These are phyloP conservation scores for Metopia argyrocephala DNA, from an alignment of 2,888 invertebrate species.

Conservation along the genomic window DNA sequence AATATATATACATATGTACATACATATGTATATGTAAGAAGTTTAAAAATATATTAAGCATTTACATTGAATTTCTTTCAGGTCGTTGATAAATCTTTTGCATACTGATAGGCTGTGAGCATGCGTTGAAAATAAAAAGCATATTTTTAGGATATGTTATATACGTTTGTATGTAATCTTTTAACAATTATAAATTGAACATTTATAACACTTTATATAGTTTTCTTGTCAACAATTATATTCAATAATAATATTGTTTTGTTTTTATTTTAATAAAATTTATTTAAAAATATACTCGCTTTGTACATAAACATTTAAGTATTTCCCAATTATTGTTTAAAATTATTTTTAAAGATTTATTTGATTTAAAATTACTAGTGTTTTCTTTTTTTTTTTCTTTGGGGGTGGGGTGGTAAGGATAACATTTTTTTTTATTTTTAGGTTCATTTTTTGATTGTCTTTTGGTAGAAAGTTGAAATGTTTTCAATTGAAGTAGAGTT, in stretches of 20 bases:
- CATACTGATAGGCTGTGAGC: too few relatives aligned
- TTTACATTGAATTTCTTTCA: too few relatives aligned
- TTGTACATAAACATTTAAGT: not conserved
- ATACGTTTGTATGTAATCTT: not conserved
- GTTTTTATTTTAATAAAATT: not conserved
- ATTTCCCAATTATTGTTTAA: not conserved
- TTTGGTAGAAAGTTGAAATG: constrained; percentile 26
- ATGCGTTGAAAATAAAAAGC: too few relatives aligned
- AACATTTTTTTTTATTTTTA: not conserved
- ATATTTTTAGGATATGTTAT: too few relatives aligned
- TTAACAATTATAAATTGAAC: not conserved
- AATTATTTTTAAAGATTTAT: constrained; percentile 19
- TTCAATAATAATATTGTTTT: not conserved
- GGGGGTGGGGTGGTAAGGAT: not conserved
- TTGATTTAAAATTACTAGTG: too few relatives aligned
- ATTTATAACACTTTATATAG: not conserved
- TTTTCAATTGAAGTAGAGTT: not conserved
- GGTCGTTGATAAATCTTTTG: too few relatives aligned
- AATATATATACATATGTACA: too few relatives aligned
- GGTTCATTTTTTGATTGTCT: constrained; percentile 45
- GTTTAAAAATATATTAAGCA: too few relatives aligned
- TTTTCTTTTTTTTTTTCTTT: not conserved
- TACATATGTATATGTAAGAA: too few relatives aligned
- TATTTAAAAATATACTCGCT: not conserved
- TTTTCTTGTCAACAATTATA: not conserved